Percentiles rank a stretch among this genome's conserved stretches.
These are phyloP conservation scores for Hydropsyche tenuis DNA, from an alignment of 1,140 invertebrate genomes.

Conservation along the genomic window DNA sequence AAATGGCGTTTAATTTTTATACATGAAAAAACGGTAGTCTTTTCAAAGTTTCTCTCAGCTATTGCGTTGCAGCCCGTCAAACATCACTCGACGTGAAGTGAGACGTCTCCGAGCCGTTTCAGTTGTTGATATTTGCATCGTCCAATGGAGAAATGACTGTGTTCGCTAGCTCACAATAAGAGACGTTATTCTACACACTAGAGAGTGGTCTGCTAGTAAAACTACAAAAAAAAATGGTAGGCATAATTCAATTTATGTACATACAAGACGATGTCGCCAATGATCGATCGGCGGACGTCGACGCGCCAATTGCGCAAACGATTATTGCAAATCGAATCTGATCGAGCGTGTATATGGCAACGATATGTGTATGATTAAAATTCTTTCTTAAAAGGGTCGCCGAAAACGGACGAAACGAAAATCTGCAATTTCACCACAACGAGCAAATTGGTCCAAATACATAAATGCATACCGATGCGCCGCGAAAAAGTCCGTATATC, in stretches of 20 bases:
- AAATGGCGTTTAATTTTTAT: constrained; percentile 17
- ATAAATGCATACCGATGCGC: constrained; percentile 42
- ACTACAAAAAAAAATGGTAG: no score
- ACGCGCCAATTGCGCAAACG: constrained; percentile 1
- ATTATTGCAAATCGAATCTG: background rate
- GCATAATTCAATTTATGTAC: no score
- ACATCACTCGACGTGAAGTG: constrained; percentile 3
- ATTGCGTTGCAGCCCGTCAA: background rate
- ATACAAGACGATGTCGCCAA: background rate
- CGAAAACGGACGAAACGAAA: background rate
- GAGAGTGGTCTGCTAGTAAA: constrained; percentile 5
- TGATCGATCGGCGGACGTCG: background rate
- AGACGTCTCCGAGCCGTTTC: background rate
- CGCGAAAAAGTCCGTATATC: background rate
- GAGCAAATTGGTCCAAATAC: constrained; percentile 48
- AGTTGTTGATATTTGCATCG: constrained; percentile 17
- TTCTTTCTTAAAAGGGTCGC: background rate
- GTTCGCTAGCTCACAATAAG: background rate
- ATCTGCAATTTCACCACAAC: constrained; percentile 17
- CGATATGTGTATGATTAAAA: background rate
- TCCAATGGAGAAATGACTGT: constrained; percentile 16
- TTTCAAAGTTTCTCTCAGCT: background rate
- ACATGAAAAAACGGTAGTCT: no score
- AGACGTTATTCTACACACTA: background rate
- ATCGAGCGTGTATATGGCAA: no score